phyloP scores from a whole-genome alignment of 2,113 vertebrate species.

The Columbina picui region DNA sequence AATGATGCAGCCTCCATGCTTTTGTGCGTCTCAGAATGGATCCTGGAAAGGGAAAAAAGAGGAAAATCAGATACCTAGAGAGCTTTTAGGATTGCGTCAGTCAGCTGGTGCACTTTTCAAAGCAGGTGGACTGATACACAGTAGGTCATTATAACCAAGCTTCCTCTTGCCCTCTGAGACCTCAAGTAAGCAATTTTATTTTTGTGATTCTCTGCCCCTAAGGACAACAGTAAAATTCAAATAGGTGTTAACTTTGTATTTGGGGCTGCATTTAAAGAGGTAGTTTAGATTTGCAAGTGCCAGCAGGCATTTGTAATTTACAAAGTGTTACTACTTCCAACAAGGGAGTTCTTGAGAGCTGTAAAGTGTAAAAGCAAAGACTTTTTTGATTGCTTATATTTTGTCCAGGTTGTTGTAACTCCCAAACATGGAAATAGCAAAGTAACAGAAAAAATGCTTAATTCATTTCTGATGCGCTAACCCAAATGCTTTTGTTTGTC shows the following conservation, averaged over 20 bases:
- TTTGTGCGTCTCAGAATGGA: neutral
- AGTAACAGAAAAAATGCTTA: neutral
- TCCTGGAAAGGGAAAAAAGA: constrained; percentile 47
- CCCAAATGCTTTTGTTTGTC: neutral
- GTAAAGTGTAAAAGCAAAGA: neutral
- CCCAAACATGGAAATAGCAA: neutral
- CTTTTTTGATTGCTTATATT: neutral
- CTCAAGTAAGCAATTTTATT: neutral
- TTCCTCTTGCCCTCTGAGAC: neutral
- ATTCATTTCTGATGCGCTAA: neutral
- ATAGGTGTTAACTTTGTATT: neutral
- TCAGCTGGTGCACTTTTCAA: neutral
- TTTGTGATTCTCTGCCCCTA: neutral
- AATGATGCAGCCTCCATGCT: constrained; percentile 79
- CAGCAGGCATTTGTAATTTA: neutral
- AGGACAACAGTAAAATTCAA: neutral
- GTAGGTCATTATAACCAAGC: neutral
- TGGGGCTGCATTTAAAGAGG: neutral
- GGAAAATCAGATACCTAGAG: neutral
- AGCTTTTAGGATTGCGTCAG: neutral
- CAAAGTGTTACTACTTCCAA: neutral
- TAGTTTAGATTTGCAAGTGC: neutral
- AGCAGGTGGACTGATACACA: neutral
- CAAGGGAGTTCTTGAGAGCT: neutral
- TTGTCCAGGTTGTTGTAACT: neutral